Conservation (phyloP, 1,140 invertebrate species). For the Zaprionus taronus region DNA sequence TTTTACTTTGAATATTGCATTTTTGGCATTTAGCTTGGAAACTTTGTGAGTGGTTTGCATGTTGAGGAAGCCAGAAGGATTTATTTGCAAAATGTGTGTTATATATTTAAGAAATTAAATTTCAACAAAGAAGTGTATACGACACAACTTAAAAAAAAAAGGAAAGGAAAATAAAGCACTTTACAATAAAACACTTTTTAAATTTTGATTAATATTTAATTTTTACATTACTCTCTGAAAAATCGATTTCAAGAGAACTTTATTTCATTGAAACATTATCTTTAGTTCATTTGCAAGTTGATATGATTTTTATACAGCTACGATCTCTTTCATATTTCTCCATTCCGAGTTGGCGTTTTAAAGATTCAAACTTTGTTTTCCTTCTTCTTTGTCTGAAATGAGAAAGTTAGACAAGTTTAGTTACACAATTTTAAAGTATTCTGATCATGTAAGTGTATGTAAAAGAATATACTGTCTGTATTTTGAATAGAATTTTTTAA, state of each 20-base stretch:
- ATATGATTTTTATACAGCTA: not conserved
- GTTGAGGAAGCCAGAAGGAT: slow-evolving; percentile 1
- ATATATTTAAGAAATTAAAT: too few species aligned
- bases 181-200: not conserved
- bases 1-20: slow-evolving; percentile 72
- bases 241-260: not conserved
- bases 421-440: too few species aligned
- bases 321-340: not conserved
- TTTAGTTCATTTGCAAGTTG: not conserved
- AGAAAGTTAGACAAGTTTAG: not conserved
- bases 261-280: not conserved
- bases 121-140: too few species aligned
- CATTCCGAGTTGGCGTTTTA: not conserved
- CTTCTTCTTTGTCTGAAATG: not conserved
- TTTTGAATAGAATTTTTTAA: too few species aligned
- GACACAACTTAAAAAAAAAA: too few species aligned
- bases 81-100: not conserved
- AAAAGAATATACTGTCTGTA: too few species aligned
- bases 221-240: not conserved
- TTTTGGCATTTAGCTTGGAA: slow-evolving; percentile 9
- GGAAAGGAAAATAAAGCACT: too few species aligned
- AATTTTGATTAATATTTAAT: not conserved
- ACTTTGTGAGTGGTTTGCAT: slow-evolving; percentile 4
- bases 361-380: not conserved
- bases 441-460: too few species aligned